Conservation (phyloP, 2,888 invertebrate genomes). For the Tortrix viridana region DNA sequence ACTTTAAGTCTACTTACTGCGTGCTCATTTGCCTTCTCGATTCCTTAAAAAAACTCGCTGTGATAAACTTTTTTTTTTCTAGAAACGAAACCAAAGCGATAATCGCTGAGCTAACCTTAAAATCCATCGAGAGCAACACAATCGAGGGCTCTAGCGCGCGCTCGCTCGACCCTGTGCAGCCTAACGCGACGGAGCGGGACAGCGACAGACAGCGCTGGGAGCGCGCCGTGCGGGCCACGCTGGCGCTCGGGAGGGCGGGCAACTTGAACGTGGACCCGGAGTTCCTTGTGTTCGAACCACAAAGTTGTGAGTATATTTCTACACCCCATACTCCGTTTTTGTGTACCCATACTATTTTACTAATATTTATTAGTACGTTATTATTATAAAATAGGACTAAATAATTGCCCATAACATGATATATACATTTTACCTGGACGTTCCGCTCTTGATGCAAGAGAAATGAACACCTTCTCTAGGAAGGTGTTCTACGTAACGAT, state of each 20-base stretch:
- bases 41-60: too few species aligned
- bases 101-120: conserved; percentile 89
- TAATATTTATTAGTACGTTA: too few species aligned
- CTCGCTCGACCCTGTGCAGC: conserved; percentile 49
- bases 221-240: conserved; percentile 87
- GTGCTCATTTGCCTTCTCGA: too few species aligned
- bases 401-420: too few species aligned
- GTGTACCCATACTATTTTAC: too few species aligned
- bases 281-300: conserved; percentile 89
- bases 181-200: conserved; percentile 53
- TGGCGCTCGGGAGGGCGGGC: conserved; percentile 90
- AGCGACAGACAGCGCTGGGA: conserved; percentile 69
- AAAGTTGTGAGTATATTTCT: conserved; percentile 85
- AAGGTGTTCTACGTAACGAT: too few species aligned
- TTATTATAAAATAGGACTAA: conserved; percentile 13
- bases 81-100: conserved; percentile 86
- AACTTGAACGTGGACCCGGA: conserved; percentile 92
- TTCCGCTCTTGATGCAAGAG: too few species aligned
- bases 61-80: conserved; percentile 40
- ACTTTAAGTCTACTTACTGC: too few species aligned
- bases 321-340: too few species aligned
- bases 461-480: too few species aligned
- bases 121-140: conserved; percentile 88
- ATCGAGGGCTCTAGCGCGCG: conserved; percentile 83
- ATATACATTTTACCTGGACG: too few species aligned